Percentiles rank a stretch among this genome's conserved stretches.
Conservation (phyloP, 2,888 invertebrate species). For the Rugalucina vietnamica region DNA sequence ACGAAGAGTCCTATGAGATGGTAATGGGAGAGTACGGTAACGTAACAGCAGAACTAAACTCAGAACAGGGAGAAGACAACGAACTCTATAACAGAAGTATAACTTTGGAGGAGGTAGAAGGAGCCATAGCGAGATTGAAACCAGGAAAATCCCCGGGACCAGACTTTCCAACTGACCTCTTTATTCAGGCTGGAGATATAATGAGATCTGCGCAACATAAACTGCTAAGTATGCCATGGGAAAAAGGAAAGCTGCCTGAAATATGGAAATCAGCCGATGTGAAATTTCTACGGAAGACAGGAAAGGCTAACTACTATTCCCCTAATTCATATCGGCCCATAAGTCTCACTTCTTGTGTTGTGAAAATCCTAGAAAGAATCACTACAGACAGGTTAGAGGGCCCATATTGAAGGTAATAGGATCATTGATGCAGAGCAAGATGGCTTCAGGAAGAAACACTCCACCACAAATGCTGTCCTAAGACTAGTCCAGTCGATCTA, state of each 20-base stretch:
- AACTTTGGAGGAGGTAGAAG: background rate
- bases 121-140: background rate
- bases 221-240: slow-evolving; percentile 11
- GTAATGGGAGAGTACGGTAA: no score
- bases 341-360: no score
- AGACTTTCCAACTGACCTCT: background rate
- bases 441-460: slow-evolving; percentile 22
- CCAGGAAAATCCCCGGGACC: background rate
- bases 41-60: no score
- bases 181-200: background rate
- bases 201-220: background rate
- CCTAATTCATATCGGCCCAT: slow-evolving; percentile 29
- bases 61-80: no score
- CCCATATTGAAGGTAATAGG: slow-evolving; percentile 11
- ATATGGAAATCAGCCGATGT: slow-evolving; percentile 22
- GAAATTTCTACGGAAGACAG: slow-evolving; percentile 26
- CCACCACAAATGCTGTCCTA: slow-evolving; percentile 15
- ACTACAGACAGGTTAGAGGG: no score
- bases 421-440: slow-evolving; percentile 17
- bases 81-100: background rate
- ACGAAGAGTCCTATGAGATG: no score
- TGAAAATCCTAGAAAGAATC: no score
- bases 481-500: background rate
- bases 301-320: slow-evolving; percentile 8
- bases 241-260: background rate